phyloP scores from a whole-genome alignment of 2,888 invertebrate species.

The Parnassius mnemosyne region DNA sequence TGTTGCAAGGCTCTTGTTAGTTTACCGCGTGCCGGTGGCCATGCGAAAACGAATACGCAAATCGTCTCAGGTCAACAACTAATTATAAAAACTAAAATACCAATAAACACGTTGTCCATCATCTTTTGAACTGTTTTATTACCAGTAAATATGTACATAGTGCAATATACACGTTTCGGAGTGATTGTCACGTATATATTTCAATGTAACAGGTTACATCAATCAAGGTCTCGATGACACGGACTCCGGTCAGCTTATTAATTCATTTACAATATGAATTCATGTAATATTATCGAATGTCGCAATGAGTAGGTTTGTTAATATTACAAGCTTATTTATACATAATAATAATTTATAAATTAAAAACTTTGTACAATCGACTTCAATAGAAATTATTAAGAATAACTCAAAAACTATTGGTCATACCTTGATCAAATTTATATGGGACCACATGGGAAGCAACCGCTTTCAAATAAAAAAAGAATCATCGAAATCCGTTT shows the following conservation, averaged over 20 bases:
- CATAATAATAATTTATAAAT: no score
- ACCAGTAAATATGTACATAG: slow-evolving; percentile 1
- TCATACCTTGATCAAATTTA: no score
- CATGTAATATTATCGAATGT: no score
- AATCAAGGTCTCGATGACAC: slow-evolving; percentile 18
- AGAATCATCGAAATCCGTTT: no score
- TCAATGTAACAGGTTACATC: slow-evolving; percentile 14
- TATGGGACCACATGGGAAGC: no score
- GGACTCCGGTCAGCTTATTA: slow-evolving; percentile 1
- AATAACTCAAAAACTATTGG: no score
- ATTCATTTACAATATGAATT: slow-evolving; percentile 1
- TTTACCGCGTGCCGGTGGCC: slow-evolving; percentile 35
- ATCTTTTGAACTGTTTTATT: not conserved
- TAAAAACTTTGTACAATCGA: no score
- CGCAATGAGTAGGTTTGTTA: no score
- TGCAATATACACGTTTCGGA: slow-evolving; percentile 3
- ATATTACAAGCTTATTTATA: no score
- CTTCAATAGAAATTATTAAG: no score
- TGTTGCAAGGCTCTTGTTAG: slow-evolving; percentile 63
- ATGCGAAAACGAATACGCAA: slow-evolving; percentile 32
- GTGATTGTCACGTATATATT: slow-evolving; percentile 10
- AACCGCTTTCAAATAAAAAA: no score
- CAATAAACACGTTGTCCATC: slow-evolving; percentile 2
- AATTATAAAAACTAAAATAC: not conserved
- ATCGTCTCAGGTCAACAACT: slow-evolving; percentile 24